These are phyloP conservation scores for Mionectes macconnelli DNA, from an alignment of 2,113 vertebrate species.

Conservation along the genomic window DNA sequence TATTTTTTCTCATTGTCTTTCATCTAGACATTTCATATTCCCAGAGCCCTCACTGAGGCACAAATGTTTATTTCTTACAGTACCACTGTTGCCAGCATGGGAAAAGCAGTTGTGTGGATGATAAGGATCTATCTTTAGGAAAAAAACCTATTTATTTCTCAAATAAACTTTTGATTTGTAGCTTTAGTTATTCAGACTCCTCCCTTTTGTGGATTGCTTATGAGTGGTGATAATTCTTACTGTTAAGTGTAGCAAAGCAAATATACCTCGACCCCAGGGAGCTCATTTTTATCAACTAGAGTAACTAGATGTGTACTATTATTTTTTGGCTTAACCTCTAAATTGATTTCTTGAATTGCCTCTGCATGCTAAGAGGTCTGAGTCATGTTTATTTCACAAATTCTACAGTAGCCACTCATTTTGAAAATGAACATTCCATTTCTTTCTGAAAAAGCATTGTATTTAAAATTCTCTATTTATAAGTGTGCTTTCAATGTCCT, in stretches of 20 bases:
- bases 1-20: neutral
- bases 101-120: neutral
- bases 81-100: neutral
- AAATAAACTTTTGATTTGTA: slow-evolving; percentile 1
- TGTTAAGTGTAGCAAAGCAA: neutral
- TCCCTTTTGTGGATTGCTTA: neutral
- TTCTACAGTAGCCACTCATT: neutral
- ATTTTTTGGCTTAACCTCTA: neutral
- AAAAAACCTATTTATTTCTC: neutral
- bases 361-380: neutral
- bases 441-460: neutral
- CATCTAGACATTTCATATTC: neutral
- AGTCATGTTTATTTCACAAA: neutral
- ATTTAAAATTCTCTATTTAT: neutral
- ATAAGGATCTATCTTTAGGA: neutral
- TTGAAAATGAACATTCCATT: neutral
- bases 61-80: neutral
- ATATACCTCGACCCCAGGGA: neutral
- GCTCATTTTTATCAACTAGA: neutral
- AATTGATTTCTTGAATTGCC: neutral
- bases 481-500: neutral
- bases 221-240: neutral
- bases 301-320: neutral
- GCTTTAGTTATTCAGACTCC: neutral
- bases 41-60: neutral